Base-by-base conservation (phyloP, 2,113 vertebrate species). In the Heloderma charlesbogerti region DNA sequence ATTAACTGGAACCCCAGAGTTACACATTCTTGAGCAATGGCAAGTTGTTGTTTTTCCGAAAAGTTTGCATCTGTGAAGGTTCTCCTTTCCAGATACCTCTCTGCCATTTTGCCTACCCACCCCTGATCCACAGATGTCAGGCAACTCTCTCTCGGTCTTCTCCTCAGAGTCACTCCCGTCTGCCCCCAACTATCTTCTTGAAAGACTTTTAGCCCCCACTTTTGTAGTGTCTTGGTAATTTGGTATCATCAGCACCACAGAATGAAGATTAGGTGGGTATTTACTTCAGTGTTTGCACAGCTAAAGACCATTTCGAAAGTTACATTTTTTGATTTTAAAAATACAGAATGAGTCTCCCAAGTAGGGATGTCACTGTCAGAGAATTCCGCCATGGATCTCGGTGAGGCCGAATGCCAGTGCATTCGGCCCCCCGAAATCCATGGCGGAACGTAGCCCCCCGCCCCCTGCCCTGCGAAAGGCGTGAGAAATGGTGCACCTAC, bases 21-120 rank as follows among this genome's bases (percentile, higher is more conserved):
- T 81, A 27, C 57, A 66, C 31, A 31, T 66, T 66, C 40, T 66
- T 79, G 87, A 88, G 29, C 40, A 67, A 79, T 48, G 20, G 75
- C 22, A 27, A 67, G 40, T 67, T 66, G 10, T 54, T 74, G 0
- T 1, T 1, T 37, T 4, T 57, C 51, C 27, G 9, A 4, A 91
- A 25, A 63, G 18, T 10, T 1, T 27, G 25, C 3, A 16, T 89
- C 43, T 16, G 40, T 43, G 0, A 0, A n/a, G 82, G 0, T 1
- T 86, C 75, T 63, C 31, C n/a, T 8, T 81, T 69, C 84, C 60
- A 86, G 2, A 5, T 48, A 0, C 0, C 34, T 91, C 67, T 87
- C 6, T 87, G 71, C 18, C 74, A 77, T 45, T 87, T 51, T 77
- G 25, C 15, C 51, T 66, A n/a, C 4, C 51, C 25, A 67, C 18